Conservation (phyloP, 2,113 vertebrate species). For the Pholis gunnellus region DNA sequence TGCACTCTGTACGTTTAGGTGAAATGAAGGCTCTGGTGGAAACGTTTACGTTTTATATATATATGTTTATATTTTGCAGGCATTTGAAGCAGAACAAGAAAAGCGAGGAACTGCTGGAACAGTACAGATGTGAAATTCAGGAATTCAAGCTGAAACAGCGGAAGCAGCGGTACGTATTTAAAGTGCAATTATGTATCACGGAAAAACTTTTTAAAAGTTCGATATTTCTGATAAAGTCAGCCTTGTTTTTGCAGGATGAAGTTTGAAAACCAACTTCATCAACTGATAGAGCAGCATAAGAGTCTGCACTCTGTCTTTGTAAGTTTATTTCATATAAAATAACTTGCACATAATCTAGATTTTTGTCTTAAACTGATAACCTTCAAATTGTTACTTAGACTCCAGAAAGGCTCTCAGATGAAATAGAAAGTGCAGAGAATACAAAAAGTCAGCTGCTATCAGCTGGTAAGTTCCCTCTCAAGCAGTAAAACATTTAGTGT, state of each 20-base stretch:
- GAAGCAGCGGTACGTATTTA: constrained; percentile 76
- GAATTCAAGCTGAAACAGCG: constrained; percentile 80
- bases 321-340: constrained; percentile 46
- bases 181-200: neutral
- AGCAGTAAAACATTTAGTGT: neutral
- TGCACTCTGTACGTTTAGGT: neutral
- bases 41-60: neutral
- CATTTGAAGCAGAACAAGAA: constrained; percentile 71
- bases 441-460: constrained; percentile 71
- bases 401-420: constrained; percentile 72
- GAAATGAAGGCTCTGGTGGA: neutral
- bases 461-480: constrained; percentile 63
- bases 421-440: constrained; percentile 70
- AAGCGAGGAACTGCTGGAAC: constrained; percentile 73
- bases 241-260: constrained; percentile 74
- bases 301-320: constrained; percentile 80
- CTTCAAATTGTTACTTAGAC: constrained; percentile 52
- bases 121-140: constrained; percentile 81
- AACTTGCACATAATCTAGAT: neutral
- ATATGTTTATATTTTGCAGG: constrained; percentile 50
- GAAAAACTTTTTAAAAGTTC: neutral
- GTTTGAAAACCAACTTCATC: constrained; percentile 83
- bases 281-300: constrained; percentile 82
- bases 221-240: neutral
- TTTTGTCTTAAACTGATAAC: neutral